These are phyloP conservation scores for Ennomos erosarius DNA, from an alignment of 2,888 invertebrate genomes.

Conservation along the genomic window DNA sequence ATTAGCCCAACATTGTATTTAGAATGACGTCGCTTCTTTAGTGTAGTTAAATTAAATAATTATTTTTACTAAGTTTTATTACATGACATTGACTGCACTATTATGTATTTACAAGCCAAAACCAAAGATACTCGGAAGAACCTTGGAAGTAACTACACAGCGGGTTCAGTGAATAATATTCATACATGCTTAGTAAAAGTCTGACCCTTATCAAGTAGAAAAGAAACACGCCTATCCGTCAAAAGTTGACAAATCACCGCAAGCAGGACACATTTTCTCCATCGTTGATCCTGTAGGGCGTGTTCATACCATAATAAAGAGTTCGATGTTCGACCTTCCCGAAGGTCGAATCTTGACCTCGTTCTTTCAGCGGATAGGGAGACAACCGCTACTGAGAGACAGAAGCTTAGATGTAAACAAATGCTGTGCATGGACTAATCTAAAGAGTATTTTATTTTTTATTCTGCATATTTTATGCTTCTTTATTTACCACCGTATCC, in stretches of 20 bases:
- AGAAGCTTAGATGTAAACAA: constrained; percentile 16
- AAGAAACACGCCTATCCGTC: constrained; percentile 26
- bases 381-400: constrained; percentile 30
- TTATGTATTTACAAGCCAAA: too few relatives aligned
- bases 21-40: too few relatives aligned
- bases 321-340: constrained; percentile 45
- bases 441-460: too few relatives aligned
- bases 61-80: too few relatives aligned
- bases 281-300: constrained; percentile 35
- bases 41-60: too few relatives aligned
- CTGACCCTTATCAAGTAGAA: constrained; percentile 6
- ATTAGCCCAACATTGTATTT: too few relatives aligned
- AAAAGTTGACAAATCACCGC: constrained; percentile 41
- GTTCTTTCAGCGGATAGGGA: constrained; percentile 29
- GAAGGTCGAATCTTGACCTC: constrained; percentile 44
- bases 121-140: too few relatives aligned
- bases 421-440: constrained; percentile 32
- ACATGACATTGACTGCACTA: too few relatives aligned
- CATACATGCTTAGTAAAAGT: neutral
- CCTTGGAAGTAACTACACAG: too few relatives aligned
- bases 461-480: too few relatives aligned
- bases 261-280: constrained; percentile 38
- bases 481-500: too few relatives aligned
- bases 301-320: constrained; percentile 36
- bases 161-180: neutral